Conservation (phyloP, 2,888 invertebrate species). For the Ashinkailepas kermadecensis region DNA sequence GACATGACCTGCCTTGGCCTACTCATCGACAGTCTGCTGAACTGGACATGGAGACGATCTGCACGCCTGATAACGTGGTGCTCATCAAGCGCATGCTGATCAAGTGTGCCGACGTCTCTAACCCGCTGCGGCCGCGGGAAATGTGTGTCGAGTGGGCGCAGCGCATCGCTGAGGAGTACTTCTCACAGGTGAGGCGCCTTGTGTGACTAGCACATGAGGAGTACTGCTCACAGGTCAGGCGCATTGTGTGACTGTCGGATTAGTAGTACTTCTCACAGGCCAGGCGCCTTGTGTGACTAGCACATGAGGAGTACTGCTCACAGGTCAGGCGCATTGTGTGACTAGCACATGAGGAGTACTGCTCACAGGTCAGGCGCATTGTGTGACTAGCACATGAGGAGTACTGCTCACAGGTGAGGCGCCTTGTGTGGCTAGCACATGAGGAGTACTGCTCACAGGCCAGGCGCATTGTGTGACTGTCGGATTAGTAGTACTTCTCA, state of each 20-base stretch:
- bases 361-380: no score
- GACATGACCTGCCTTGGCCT: no score
- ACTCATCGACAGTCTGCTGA: background rate
- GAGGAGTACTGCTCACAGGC: conserved; percentile 87
- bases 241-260: no score
- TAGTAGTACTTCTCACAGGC: no score
- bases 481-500: no score
- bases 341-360: no score
- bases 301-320: no score
- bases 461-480: conserved; percentile 25
- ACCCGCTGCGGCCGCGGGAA: conserved; percentile 80
- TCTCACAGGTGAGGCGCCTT: conserved; percentile 58
- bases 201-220: conserved; percentile 47
- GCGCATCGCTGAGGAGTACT: conserved; percentile 95
- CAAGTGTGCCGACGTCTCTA: conserved; percentile 96
- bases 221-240: conserved; percentile 73
- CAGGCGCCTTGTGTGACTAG: no score
- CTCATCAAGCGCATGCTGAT: conserved; percentile 93
- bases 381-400: no score
- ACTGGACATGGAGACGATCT: conserved; percentile 41
- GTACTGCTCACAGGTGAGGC: conserved; percentile 25
- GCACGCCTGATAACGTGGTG: conserved; percentile 69
- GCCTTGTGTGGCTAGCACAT: no score
- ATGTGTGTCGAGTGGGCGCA: conserved; percentile 87
- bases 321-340: no score